phyloP scores from a whole-genome alignment of 2,888 invertebrate species.

The Ametastegia equiseti region DNA sequence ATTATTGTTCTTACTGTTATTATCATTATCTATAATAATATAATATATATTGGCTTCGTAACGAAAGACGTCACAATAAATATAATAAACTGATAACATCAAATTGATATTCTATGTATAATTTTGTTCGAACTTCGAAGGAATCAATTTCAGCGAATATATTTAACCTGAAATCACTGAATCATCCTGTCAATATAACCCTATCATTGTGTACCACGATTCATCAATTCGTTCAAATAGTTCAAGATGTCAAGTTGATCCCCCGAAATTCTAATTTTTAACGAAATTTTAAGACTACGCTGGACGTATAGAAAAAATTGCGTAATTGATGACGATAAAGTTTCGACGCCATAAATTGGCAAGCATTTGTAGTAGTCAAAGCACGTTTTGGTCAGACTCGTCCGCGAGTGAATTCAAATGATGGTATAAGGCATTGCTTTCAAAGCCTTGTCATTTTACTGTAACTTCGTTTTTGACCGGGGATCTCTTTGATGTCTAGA shows the following conservation, averaged over 20 bases:
- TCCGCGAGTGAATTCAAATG: neutral
- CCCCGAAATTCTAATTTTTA: neutral
- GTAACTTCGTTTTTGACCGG: neutral
- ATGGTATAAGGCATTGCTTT: neutral
- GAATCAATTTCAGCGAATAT: neutral
- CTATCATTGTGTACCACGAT: neutral
- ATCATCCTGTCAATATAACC: neutral
- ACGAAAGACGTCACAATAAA: conserved; percentile 27
- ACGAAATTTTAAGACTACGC: neutral
- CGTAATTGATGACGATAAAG: neutral
- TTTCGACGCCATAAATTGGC: neutral
- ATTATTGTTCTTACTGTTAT: conserved; percentile 21
- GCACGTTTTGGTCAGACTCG: neutral
- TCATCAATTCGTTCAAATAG: too few relatives aligned
- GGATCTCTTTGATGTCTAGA: neutral
- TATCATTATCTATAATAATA: conserved; percentile 19
- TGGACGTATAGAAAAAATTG: neutral
- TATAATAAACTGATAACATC: conserved; percentile 28
- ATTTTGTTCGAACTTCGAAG: neutral
- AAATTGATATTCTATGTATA: neutral
- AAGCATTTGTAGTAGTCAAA: neutral
- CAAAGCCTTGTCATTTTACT: neutral
- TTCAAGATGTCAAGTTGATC: neutral
- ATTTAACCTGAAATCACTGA: conserved; percentile 8
- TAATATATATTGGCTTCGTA: conserved; percentile 7